Conservation (phyloP, 1,140 invertebrate species). For the Grapholita molesta region DNA sequence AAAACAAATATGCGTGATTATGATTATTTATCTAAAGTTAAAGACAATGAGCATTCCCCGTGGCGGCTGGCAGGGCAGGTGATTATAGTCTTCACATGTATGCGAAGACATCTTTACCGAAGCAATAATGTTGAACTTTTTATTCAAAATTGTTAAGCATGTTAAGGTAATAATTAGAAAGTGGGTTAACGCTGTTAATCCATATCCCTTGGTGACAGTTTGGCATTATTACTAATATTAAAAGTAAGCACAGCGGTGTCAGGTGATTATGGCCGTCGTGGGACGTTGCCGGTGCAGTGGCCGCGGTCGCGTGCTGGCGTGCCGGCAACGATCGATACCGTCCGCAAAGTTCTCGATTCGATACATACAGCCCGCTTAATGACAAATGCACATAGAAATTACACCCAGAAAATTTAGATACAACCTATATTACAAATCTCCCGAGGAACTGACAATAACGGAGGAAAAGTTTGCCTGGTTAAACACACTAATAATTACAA, state of each 20-base stretch:
- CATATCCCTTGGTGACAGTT: neutral
- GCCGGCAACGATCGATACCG: constrained; percentile 64
- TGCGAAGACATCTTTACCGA: no score
- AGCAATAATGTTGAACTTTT: neutral
- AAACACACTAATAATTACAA: neutral
- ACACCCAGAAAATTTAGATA: neutral
- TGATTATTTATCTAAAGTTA: neutral
- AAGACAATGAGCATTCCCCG: neutral
- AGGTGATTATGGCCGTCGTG: constrained; percentile 11
- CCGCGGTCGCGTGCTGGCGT: constrained; percentile 62
- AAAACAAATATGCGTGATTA: neutral
- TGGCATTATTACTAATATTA: neutral
- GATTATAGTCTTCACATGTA: no score
- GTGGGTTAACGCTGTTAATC: neutral
- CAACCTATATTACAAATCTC: neutral
- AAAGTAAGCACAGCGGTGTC: neutral
- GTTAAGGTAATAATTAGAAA: neutral
- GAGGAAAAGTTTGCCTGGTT: neutral
- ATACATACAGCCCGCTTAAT: constrained; percentile 29
- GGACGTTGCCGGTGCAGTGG: constrained; percentile 49
- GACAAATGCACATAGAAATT: constrained; percentile 13
- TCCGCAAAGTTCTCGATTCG: constrained; percentile 63
- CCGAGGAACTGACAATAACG: neutral
- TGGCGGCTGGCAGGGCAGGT: neutral
- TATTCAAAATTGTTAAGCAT: neutral